Evolutionary conservation across 30 jellyfish, hydroid and myxozoan genomes (phyloP).

Genomic region (Aurelia sp.): DNA sequence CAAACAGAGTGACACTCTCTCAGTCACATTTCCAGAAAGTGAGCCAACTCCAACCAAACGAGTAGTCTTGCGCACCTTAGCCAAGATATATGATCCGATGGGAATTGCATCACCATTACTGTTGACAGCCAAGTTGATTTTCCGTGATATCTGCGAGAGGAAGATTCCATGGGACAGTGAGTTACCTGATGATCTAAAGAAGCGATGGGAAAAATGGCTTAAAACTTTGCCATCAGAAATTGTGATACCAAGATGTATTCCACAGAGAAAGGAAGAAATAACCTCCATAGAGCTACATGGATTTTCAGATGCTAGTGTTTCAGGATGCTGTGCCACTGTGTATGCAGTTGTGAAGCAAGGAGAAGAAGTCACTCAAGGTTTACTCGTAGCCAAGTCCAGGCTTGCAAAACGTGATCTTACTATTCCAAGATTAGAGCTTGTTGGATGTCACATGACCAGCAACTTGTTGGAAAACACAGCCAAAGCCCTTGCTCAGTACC

Average conservation of each 20-base stretch:
- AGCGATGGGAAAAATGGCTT: too few relatives aligned
- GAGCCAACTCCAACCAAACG: conserved; percentile 35
- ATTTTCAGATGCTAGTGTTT: conserved; percentile 79
- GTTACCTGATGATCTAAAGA: too few relatives aligned
- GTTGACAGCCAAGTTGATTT: too few relatives aligned
- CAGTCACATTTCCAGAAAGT: conserved; percentile 52
- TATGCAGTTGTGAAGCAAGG: conserved; percentile 73
- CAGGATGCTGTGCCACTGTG: too few relatives aligned
- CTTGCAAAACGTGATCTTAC: conserved; percentile 64
- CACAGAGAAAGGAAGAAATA: conserved; percentile 14
- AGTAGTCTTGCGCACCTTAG: conserved; percentile 47
- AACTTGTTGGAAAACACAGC: too few relatives aligned
- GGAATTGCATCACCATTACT: conserved; percentile 75
- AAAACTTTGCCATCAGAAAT: too few relatives aligned
- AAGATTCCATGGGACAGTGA: too few relatives aligned
- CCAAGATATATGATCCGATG: conserved; percentile 67
- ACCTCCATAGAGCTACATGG: conserved; percentile 61
- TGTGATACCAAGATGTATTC: too few relatives aligned
- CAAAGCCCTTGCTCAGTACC: too few relatives aligned
- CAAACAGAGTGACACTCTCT: conserved; percentile 52
- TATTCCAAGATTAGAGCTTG: too few relatives aligned
- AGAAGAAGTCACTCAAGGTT: conserved; percentile 28
- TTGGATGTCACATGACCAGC: too few relatives aligned
- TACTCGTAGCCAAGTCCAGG: conserved; percentile 70
- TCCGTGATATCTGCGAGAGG: too few relatives aligned